Base-by-base conservation (phyloP, 2,888 invertebrate species). In the Ashinkailepas kermadecensis region DNA sequence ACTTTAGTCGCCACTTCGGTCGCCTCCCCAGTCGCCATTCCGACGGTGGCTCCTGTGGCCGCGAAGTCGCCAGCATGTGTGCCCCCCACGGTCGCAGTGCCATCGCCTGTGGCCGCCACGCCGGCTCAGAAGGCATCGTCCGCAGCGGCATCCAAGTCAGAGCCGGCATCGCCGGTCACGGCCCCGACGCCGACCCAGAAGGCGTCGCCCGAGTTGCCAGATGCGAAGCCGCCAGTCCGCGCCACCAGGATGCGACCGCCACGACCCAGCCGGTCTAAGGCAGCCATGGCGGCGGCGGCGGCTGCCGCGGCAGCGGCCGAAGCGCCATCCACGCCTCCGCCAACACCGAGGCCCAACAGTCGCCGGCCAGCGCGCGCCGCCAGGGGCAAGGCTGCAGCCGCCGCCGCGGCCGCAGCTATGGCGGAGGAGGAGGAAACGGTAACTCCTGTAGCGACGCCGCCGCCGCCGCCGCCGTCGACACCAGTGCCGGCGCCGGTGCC, bases 151-250 rank as follows among this genome's bases (percentile, higher is more conserved):
- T 39, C 39, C 39, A 39, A 39, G 39, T 39, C 39, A 3, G 59
- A 59, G 59, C 59, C 12, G 7, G 12, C 59, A 7, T 11, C 59
- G 12, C 59, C 59, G 4, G 59, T 59, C 59, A 59, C 59, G 11
- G 59, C 15, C 11, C 59, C 11, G 59, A 59, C 59, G 59, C 59
- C 59, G 59, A 21, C 74, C 54, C 56, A 74, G 74, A 74, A 54
- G 56, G 9, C 74, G 10, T 23, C 67, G 10, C 67, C 74, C 18
- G 21, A 13, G 21, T 6, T 56, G 18, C 21, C 21, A 0, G 56
- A 56, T 2, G 18, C 21, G 15, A 74, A 74, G 95, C 95, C 80
- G 80, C 84, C 74, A 9, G 74, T 18, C 0, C 74, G 74, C 3
- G 74, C 74, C 21, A 21, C 21, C 8, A 54, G 74, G 21, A 18